Conservation (phyloP, 2,888 invertebrate genomes). For the Rugalucina vietnamica region DNA sequence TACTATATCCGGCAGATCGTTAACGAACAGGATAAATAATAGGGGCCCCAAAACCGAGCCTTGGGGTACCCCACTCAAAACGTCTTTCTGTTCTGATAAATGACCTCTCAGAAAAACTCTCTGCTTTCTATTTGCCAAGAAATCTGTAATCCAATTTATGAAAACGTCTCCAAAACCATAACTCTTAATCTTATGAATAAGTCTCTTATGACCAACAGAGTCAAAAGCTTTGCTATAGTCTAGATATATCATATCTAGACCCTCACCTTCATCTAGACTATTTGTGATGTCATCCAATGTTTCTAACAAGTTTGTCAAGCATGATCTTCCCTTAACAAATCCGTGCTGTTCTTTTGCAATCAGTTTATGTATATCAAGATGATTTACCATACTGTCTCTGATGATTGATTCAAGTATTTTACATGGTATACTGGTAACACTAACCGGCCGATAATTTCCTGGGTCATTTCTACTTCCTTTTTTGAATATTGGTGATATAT, state of each 20-base stretch:
- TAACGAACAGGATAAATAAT: slow-evolving; percentile 9
- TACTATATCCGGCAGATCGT: slow-evolving; percentile 15
- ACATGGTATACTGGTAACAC: neutral
- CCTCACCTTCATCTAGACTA: neutral
- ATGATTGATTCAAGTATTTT: neutral
- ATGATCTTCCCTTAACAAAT: no score
- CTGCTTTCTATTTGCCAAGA: slow-evolving; percentile 6
- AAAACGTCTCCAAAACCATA: slow-evolving; percentile 12
- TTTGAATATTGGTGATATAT: neutral
- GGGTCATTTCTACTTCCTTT: neutral
- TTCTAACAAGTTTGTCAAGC: no score
- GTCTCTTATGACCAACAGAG: neutral
- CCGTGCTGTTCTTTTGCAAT: neutral
- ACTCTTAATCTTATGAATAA: neutral
- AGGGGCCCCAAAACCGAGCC: slow-evolving; percentile 4
- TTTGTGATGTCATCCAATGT: no score
- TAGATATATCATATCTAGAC: neutral
- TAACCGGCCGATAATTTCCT: neutral
- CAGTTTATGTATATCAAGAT: neutral
- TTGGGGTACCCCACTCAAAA: slow-evolving; percentile 13
- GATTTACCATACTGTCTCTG: neutral
- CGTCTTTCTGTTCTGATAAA: neutral
- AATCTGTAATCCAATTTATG: neutral
- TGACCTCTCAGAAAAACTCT: neutral
- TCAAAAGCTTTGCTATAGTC: slow-evolving; percentile 33